Evolutionary conservation across 2,797 vertebrate species (phyloP), one percentile per base, ranked within the genome.

Genomic region (Neosilurus hyrtlii): DNA sequence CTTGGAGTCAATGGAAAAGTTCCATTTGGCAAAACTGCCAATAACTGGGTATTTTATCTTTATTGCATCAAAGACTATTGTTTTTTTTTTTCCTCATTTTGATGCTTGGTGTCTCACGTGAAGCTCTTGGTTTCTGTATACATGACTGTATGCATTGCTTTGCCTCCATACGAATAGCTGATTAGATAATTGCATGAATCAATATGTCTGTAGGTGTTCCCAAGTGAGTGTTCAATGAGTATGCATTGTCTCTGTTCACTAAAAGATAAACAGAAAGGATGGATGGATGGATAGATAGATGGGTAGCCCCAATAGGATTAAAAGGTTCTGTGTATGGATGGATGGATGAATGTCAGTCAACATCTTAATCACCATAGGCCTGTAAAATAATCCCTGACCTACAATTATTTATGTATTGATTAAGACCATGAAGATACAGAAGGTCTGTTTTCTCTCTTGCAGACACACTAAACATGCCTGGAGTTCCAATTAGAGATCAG

Each of bases 91-190:
- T 22, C 61, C 16, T 1, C 0, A 78, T 52, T 6, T 49, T 30
- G 43, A 54, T 26, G 24, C 4, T 51, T 79, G 76, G 30, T 30
- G 76, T 52, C 1, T 30, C 52, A 30, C 49, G 20, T 65, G 22
- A 65, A 20, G 62, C n/a, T 54, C 3, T 18, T 62, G 1, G 10
- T 20, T 12, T 15, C 18, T 37, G 26, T 20, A 26, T 75, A 14
- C 59, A 62, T 78, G 43, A 79, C 26, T 51, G 26, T 18, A 65
- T 52, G 43, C 37, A 79, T 65, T 62, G 74, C 61, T 54, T 16
- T 67, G 57, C 49, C 15, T 10, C 43, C 43, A 43, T 30, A 51
- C 2, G 4, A 78, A n/a, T 62, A 43, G 9, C 61, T 65, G n/a
- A 26, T 52, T 65, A 51, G 4, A 51, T n/a, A 37, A 61, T 62